Evolutionary conservation across 2,797 vertebrate species (phyloP).

Genomic region (Peromyscus nudipes): DNA sequence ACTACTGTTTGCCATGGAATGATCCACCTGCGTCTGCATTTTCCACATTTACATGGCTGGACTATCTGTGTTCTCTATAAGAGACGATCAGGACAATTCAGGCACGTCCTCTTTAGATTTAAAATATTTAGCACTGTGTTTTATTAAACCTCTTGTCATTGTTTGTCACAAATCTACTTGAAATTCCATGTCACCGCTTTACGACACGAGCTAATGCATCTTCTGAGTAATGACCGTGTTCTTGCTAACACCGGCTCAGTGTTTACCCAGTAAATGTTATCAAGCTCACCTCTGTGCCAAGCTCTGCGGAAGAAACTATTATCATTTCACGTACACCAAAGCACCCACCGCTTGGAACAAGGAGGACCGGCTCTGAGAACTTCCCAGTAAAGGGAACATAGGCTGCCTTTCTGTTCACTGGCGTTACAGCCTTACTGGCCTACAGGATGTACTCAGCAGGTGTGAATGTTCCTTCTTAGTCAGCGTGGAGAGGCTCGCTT

Average conservation of each 20-base stretch:
- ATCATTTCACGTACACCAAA: neutral
- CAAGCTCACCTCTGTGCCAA: neutral
- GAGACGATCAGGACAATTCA: neutral
- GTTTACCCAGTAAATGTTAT: slow-evolving; percentile 52
- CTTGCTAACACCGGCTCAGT: neutral
- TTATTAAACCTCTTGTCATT: slow-evolving; percentile 27
- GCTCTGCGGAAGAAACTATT: neutral
- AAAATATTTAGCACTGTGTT: slow-evolving; percentile 49
- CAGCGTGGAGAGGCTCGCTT: neutral
- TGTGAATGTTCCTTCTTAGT: neutral
- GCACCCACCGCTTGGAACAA: neutral
- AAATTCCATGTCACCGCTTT: slow-evolving; percentile 23
- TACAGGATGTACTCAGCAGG: neutral
- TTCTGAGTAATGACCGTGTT: neutral
- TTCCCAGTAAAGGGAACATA: neutral
- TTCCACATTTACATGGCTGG: neutral
- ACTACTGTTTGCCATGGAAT: neutral
- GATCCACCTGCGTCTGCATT: neutral
- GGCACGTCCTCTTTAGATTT: slow-evolving; percentile 47
- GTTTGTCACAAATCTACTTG: neutral
- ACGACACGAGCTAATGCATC: slow-evolving; percentile 11
- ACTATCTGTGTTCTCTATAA: neutral
- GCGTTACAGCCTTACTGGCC: neutral
- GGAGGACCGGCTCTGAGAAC: neutral
- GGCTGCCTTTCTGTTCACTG: neutral